These are phyloP conservation scores for Macaria notata DNA, from an alignment of 2,888 invertebrate genomes.

Conservation along the genomic window DNA sequence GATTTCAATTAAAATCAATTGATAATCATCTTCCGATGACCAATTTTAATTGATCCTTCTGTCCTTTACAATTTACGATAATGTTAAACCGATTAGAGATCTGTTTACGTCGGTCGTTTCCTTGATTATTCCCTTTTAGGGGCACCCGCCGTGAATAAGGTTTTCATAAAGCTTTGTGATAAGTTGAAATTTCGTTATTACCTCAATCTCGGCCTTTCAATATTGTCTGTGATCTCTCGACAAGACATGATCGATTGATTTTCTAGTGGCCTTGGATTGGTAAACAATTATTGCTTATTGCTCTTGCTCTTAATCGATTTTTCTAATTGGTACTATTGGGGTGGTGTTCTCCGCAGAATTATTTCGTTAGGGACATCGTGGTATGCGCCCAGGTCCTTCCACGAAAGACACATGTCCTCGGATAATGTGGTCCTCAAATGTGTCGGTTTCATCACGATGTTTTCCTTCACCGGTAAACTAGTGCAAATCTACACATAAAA, in stretches of 20 bases:
- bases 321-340: too few relatives aligned
- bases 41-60: slow-evolving; percentile 11
- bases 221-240: slow-evolving; percentile 19
- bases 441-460: too few relatives aligned
- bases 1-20: slow-evolving; percentile 49
- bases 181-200: slow-evolving; percentile 20
- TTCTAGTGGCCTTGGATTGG: slow-evolving; percentile 2
- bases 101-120: slow-evolving; percentile 8
- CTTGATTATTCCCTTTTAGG: slow-evolving; percentile 43
- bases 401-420: too few relatives aligned
- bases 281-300: not conserved
- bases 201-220: slow-evolving; percentile 22
- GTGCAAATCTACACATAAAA: too few relatives aligned
- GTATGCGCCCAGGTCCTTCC: too few relatives aligned
- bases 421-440: too few relatives aligned
- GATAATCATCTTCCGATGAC: slow-evolving; percentile 16
- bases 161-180: slow-evolving; percentile 40
- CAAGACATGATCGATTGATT: slow-evolving; percentile 14
- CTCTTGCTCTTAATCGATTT: too few relatives aligned
- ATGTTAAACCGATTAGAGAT: slow-evolving; percentile 6
- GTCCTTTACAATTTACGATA: not conserved
- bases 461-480: too few relatives aligned
- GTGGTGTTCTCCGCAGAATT: too few relatives aligned
- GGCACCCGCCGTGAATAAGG: slow-evolving; percentile 46
- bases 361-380: too few relatives aligned